Conservation (phyloP, 1,140 invertebrate genomes). For the Cryptotermes secundus region DNA sequence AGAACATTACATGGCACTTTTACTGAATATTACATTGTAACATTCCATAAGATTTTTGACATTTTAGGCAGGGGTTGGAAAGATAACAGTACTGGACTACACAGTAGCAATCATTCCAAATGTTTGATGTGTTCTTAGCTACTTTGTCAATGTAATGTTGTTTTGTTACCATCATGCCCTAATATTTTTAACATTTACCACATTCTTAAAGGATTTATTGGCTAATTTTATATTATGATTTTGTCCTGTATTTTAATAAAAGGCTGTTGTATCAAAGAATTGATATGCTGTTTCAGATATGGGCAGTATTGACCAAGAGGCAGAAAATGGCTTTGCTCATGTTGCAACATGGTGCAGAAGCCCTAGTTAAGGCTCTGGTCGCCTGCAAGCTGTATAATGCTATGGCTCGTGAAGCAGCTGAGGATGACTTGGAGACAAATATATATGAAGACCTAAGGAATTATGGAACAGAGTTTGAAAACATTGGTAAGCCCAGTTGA, state of each 20-base stretch:
- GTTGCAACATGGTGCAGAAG: constrained; percentile 98
- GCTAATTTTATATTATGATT: not conserved
- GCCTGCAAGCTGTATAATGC: constrained; percentile 94
- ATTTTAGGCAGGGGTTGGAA: too few species aligned
- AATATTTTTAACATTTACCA: not conserved
- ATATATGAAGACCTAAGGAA: constrained; percentile 87
- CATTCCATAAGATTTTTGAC: too few species aligned
- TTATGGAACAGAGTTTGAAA: constrained; percentile 86
- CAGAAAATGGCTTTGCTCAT: constrained; percentile 95
- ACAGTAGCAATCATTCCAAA: too few species aligned
- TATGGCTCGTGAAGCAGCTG: constrained; percentile 94
- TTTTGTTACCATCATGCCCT: not conserved
- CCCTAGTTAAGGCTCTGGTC: constrained; percentile 89
- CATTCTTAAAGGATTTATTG: not conserved
- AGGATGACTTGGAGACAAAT: constrained; percentile 95
- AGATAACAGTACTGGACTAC: too few species aligned
- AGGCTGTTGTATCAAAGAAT: constrained; percentile 39
- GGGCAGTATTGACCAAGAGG: constrained; percentile 94
- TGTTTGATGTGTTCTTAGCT: too few species aligned
- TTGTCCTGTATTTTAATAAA: not conserved
- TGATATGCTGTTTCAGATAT: constrained; percentile 63
- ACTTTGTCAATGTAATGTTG: too few species aligned
- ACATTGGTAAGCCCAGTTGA: constrained; percentile 61
- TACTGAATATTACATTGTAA: too few species aligned
- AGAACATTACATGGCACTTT: too few species aligned